Percentiles rank a stretch among this genome's conserved stretches.
These are phyloP conservation scores for Anadara kagoshimensis DNA, from an alignment of 1,140 invertebrate species.

Conservation along the genomic window DNA sequence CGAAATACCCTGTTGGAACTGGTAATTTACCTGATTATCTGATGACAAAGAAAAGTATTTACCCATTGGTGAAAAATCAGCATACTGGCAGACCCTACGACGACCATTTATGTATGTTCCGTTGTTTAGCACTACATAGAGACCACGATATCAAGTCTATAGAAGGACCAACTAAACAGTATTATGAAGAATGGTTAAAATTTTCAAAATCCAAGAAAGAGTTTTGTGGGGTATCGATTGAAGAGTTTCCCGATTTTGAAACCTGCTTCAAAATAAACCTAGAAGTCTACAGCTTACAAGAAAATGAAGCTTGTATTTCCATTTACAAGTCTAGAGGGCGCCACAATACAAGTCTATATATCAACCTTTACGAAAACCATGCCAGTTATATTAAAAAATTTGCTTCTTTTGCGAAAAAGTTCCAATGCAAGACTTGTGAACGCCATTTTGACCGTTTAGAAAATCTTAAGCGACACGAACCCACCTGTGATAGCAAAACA, in stretches of 20 bases:
- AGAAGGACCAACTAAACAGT: background rate
- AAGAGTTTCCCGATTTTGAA: slow-evolving; percentile 12
- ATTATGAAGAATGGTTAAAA: slow-evolving; percentile 15
- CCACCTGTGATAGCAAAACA: too few species aligned
- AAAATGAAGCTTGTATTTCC: background rate
- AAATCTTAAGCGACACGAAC: slow-evolving; percentile 5
- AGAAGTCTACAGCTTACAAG: background rate
- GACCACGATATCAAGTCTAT: background rate
- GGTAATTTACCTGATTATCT: slow-evolving; percentile 20
- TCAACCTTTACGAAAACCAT: slow-evolving; percentile 18
- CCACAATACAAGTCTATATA: slow-evolving; percentile 4
- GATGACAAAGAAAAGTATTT: background rate
- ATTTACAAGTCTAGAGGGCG: slow-evolving; percentile 20
- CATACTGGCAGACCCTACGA: background rate
- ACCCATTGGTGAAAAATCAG: background rate
- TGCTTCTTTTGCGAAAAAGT: slow-evolving; percentile 14
- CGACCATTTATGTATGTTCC: background rate
- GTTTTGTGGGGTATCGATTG: background rate
- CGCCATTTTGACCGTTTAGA: background rate
- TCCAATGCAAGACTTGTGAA: slow-evolving; percentile 23
- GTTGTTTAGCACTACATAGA: background rate
- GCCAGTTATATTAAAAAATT: slow-evolving; percentile 3
- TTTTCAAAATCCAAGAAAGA: background rate
- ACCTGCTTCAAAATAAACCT: slow-evolving; percentile 8
- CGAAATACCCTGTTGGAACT: slow-evolving; percentile 9